These are phyloP conservation scores for Myotis yumanensis DNA, from an alignment of 2,113 vertebrate genomes.

Conservation along the genomic window DNA sequence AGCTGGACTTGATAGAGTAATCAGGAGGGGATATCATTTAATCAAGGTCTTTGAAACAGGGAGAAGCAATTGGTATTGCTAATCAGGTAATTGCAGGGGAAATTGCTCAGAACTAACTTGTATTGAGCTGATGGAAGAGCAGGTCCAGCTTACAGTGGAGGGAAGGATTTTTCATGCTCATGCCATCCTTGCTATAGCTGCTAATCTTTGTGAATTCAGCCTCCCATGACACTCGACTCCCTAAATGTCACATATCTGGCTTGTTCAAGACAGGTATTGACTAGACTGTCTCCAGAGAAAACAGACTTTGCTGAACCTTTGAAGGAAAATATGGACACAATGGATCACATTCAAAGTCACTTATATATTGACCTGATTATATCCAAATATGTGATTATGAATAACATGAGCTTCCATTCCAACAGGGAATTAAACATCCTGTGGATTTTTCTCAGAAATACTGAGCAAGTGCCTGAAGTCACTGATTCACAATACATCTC, in stretches of 20 bases:
- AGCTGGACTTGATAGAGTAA: conserved; percentile 74
- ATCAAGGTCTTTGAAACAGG: conserved; percentile 71
- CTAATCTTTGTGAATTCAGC: conserved; percentile 61
- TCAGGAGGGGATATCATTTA: conserved; percentile 70
- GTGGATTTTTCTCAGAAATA: conserved; percentile 26
- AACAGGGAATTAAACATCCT: conserved; percentile 1
- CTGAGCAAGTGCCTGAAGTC: neutral
- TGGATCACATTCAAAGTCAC: neutral
- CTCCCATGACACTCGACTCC: neutral
- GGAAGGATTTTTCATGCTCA: conserved; percentile 50
- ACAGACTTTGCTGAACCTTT: conserved; percentile 26
- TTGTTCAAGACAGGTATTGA: conserved; percentile 56
- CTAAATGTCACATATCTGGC: conserved; percentile 45
- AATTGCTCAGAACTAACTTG: conserved; percentile 60
- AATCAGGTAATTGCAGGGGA: conserved; percentile 58
- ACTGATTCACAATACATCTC: neutral
- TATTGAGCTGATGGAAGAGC: conserved; percentile 39
- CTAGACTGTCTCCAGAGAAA: conserved; percentile 36
- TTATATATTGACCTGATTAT: conserved; percentile 28
- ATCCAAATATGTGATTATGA: conserved; percentile 54
- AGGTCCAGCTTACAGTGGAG: neutral
- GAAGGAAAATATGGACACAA: neutral
- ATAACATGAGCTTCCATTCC: conserved; percentile 24
- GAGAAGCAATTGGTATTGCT: conserved; percentile 64
- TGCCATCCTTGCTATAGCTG: neutral